Percentiles rank a stretch among this genome's conserved stretches.
phyloP scores from a whole-genome alignment of 2,797 vertebrate species.

The Lophius americanus region DNA sequence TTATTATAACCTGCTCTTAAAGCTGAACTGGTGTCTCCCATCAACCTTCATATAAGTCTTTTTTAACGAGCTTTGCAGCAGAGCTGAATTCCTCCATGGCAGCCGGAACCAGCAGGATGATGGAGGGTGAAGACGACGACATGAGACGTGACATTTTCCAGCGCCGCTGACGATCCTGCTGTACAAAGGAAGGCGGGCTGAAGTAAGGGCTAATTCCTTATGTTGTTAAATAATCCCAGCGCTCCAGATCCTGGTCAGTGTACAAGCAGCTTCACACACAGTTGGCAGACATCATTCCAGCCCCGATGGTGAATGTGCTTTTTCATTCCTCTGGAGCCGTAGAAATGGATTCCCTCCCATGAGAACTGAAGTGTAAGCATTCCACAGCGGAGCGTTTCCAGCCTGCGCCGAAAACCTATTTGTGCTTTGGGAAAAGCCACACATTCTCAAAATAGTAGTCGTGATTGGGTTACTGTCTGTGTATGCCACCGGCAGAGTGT shows the following conservation, averaged over 20 bases:
- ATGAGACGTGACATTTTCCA: slow-evolving; percentile 28
- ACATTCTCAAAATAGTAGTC: slow-evolving; percentile 81
- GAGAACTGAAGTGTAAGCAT: slow-evolving; percentile 63
- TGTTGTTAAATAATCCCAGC: slow-evolving; percentile 40
- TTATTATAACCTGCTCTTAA: slow-evolving; percentile 2
- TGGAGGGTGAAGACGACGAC: neutral
- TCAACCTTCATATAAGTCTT: slow-evolving; percentile 1
- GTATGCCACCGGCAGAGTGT: slow-evolving; percentile 63
- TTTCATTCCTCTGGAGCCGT: slow-evolving; percentile 70
- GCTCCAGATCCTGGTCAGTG: slow-evolving; percentile 8
- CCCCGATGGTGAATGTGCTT: slow-evolving; percentile 62
- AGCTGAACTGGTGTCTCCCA: neutral
- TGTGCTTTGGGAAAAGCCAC: slow-evolving; percentile 77
- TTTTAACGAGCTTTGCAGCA: slow-evolving; percentile 16
- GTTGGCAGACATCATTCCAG: slow-evolving; percentile 57
- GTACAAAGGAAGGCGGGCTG: neutral
- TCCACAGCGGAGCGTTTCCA: slow-evolving; percentile 44
- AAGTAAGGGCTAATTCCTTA: slow-evolving; percentile 12
- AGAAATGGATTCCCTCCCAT: slow-evolving; percentile 74
- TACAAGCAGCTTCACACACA: slow-evolving; percentile 15
- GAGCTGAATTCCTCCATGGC: slow-evolving; percentile 11
- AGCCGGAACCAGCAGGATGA: neutral
- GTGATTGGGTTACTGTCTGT: slow-evolving; percentile 81
- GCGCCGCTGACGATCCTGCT: neutral
- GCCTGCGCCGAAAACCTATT: slow-evolving; percentile 71